phyloP scores from a whole-genome alignment of 2,797 vertebrate species.

The Acanthopagrus latus region DNA sequence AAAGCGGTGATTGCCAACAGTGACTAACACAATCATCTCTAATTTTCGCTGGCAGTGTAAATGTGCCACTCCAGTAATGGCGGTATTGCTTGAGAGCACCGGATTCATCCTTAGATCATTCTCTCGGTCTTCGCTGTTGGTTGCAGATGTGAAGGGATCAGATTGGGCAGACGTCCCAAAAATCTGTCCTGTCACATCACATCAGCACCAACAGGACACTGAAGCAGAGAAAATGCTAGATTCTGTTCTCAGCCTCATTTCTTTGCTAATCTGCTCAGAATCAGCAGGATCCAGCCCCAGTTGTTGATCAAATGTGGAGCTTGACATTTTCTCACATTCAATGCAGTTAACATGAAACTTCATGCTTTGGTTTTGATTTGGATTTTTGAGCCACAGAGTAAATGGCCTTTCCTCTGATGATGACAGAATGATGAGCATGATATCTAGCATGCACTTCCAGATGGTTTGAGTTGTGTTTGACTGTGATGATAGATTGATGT shows the following conservation, averaged over 20 bases:
- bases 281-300: constrained; percentile 33
- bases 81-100: not conserved
- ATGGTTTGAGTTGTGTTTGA: constrained; percentile 44
- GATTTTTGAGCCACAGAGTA: constrained; percentile 28
- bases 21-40: not conserved
- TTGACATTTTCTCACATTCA: constrained; percentile 46
- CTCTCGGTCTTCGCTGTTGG: constrained; percentile 42
- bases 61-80: constrained; percentile 3
- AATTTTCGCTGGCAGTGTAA: not conserved
- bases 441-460: constrained; percentile 54
- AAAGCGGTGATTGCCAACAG: not conserved
- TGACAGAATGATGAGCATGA: constrained; percentile 64
- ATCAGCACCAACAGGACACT: constrained; percentile 25
- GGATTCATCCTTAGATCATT: constrained; percentile 46
- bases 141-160: constrained; percentile 46
- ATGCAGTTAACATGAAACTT: constrained; percentile 26
- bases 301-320: constrained; percentile 38
- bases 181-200: constrained; percentile 37
- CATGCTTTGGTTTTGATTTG: constrained; percentile 46
- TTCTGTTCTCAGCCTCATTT: constrained; percentile 23
- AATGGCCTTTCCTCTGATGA: constrained; percentile 40
- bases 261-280: constrained; percentile 30
- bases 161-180: constrained; percentile 21
- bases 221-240: constrained; percentile 23
- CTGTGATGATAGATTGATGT: constrained; percentile 46